Base-by-base conservation (phyloP, 2,888 invertebrate genomes). In the Dasysyrphus tricinctus region DNA sequence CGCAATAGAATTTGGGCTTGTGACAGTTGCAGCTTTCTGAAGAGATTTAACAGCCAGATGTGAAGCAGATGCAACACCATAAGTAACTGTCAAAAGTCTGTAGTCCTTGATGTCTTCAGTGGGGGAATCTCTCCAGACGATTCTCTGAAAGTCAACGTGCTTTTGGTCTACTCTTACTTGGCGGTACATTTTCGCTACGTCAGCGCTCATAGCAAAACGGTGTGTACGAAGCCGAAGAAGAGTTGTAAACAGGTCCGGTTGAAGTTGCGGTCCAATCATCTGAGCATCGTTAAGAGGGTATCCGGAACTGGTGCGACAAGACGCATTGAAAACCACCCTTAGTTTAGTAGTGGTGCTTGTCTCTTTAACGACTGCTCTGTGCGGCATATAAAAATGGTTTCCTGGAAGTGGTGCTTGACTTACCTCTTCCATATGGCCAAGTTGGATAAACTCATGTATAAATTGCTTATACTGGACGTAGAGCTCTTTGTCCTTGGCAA, bases 111-210 rank as follows among this genome's bases (percentile, higher is more conserved):
- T 76, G 7, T 74, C 56, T 12, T 70, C 67, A 3, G 44, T 14
- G 14, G 79, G 78, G 5, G 61, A 16, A 49, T 79, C 51, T 29
- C 80, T 70, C 84, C 83, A 75, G 3, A 79, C 57, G 47, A 77
- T 73, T 14, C 83, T 54, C 47, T 88, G 85, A 12, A 59, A 82
- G 14, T 87, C 81, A 16, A 63, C 16, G 39, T 80, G 57, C 19
- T 84, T 19, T 42, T 37, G 5, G 5, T 74, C 51, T 2, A 80
- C 37, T 39, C 54, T 34, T 11, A 76, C 78, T 29, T 88, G 83
- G 29, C 81, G 77, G 34, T 86, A 85, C 80, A 85, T 88, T 51
- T 85, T 80, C 9, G 59, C 80, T 24, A 86, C 72, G 44, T 86
- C 83, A 7, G 80, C 80, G 44, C 56, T 74, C 57, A 88, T 77